phyloP scores from a whole-genome alignment of 1,140 invertebrate genomes.

The Goniozus legneri region DNA sequence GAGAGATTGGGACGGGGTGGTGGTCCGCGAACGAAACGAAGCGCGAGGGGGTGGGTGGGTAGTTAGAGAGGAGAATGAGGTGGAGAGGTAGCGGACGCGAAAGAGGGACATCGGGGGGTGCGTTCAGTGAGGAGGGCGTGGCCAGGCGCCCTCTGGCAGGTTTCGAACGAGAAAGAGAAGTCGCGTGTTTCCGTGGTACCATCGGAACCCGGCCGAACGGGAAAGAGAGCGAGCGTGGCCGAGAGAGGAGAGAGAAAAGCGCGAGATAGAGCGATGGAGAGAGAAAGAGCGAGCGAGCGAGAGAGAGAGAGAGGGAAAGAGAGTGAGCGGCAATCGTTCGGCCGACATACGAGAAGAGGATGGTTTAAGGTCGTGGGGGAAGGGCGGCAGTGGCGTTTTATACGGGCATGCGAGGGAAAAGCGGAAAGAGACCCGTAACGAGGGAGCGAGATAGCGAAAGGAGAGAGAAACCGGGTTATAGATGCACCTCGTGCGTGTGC shows the following conservation, averaged over 20 bases:
- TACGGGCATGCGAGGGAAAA: neutral
- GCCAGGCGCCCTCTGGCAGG: constrained; percentile 42
- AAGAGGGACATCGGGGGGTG: constrained; percentile 17
- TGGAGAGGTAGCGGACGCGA: neutral
- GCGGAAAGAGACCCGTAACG: neutral
- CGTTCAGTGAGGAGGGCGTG: constrained; percentile 41
- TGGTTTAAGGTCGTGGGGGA: no score
- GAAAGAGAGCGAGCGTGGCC: constrained; percentile 14
- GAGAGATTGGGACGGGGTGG: constrained; percentile 10
- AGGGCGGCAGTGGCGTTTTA: no score
- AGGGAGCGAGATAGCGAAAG: constrained; percentile 12
- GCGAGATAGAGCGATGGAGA: no score
- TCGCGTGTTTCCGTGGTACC: constrained; percentile 33
- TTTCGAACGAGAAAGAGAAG: constrained; percentile 42
- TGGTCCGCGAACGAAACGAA: neutral
- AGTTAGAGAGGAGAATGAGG: neutral
- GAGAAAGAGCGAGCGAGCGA: no score
- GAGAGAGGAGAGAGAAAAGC: constrained; percentile 13
- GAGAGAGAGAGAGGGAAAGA: no score
- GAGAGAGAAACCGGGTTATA: constrained; percentile 26
- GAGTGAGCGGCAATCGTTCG: neutral
- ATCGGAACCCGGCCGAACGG: neutral
- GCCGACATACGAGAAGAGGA: no score
- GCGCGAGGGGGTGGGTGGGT: neutral
- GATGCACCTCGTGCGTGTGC: constrained; percentile 24